Evolutionary conservation across 2,113 vertebrate species (phyloP), one percentile per base, ranked within the genome.

Genomic region (Scalopus aquaticus): DNA sequence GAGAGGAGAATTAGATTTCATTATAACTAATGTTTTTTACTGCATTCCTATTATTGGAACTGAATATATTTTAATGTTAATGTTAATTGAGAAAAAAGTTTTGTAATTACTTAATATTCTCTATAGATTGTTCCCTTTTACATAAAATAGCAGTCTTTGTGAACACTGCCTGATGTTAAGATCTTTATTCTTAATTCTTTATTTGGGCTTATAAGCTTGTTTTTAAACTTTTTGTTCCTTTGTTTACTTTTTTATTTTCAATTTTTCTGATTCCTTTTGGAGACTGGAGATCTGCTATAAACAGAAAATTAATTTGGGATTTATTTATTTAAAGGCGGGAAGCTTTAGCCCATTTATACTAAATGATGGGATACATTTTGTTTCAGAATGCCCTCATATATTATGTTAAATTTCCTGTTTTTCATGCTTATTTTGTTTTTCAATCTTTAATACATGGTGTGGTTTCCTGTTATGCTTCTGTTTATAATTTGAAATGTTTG

Each of bases 21-120:
- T 8, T 69, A 44, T 62, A 10, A 51, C 2, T 54, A 32, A 30
- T 67, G 58, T 93, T 95, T 70, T 51, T 26, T 6, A 42, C 49
- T 64, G 16, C 22, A 58, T 46, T 93, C 8, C 22, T 88, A 9
- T 93, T 64, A 87, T 67, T 79, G 32, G 60, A 46, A 19, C 35
- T 64, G 12, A 78, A 35, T 69, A 0, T 22, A 32, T 64, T 78
- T 90, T 91, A 54, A 72, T 78, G 12, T 39, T 58, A 80, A 74
- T 56, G 5, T 65, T 77, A 44, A 35, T 87, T 91, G 44, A 13
- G 28, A 2, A 42, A 93, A 42, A 91, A 62, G 28, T 58, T 62
- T 87, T 65, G 60, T 72, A 58, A 72, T 67, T 90, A 78, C 64
- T 83, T 91, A 8, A 54, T 51, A 93, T 91, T 73, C 3, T 67